Base-by-base conservation (phyloP, 2,113 vertebrate genomes). In the Pagrus major region DNA sequence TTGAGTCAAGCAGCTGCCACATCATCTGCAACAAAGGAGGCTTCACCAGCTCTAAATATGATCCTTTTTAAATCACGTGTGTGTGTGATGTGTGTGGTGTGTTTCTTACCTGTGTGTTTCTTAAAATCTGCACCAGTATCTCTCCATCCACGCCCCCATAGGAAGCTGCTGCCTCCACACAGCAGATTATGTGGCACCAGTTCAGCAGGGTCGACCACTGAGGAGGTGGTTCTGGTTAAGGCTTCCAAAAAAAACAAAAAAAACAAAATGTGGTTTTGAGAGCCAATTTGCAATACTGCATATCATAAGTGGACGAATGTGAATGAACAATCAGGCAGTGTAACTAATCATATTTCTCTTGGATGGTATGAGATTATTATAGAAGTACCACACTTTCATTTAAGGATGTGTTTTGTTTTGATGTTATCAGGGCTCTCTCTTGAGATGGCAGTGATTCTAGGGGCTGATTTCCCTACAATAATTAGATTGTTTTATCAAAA, bases 131-230 rank as follows among this genome's bases (percentile, higher is more conserved):
- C 61, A 80, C 49, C 49, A 58, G 59, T 35, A 52, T 42, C 33
- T n/a, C 33, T 35, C 33, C n/a, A n/a, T 78, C 35, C 59, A 72
- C 72, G 1, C 54, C 78, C 33, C 61, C 52, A 68, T 21, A 63
- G 56, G 87, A 85, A 52, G 77, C 65, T 73, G 55, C 77, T 81
- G 79, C 67, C 70, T 78, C 75, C 73, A 66, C 39, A 61, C 72
- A 72, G 83, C 68, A 82, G 31, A 81, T 76, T 44, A 55, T 41
- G 15, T 81, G 72, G 81, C 70, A 61, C 35, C 76, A 60, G 81
- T 71, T 85, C 76, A 79, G 71, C 66, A 61, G 66, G 72, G 56
- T 37, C 51, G 82, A 78, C 56, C 70, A 29, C 54, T 69, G 70
- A 76, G 58, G 68, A 84, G 70, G 31, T 49, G 78, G 46, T 42